These are phyloP conservation scores for Pseudopodoces humilis DNA, from an alignment of 2,113 vertebrate genomes.

Conservation along the genomic window DNA sequence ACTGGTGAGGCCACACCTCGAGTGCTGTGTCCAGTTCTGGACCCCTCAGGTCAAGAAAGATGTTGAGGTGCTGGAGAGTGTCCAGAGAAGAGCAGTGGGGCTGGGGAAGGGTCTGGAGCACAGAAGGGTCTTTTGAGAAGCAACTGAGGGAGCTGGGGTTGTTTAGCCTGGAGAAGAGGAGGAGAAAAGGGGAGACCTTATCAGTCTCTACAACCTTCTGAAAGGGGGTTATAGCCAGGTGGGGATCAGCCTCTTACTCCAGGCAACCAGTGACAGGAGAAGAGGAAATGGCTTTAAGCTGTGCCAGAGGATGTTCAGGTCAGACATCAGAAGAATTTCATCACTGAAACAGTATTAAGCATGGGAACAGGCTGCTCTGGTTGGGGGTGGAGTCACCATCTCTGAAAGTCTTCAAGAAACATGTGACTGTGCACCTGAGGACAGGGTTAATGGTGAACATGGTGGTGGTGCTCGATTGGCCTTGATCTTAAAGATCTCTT, in stretches of 20 bases:
- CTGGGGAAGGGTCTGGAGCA: neutral
- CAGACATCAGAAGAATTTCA: neutral
- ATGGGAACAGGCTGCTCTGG: neutral
- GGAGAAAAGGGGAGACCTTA: neutral
- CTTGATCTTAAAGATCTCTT: neutral
- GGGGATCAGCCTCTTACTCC: neutral
- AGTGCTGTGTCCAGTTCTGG: accelerated
- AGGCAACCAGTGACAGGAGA: neutral
- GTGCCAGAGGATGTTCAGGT: neutral
- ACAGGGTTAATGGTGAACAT: neutral
- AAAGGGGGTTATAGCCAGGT: no score
- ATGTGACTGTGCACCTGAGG: neutral
- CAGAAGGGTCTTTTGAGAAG: accelerated
- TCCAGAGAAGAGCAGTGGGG: neutral
- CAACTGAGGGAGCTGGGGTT: neutral
- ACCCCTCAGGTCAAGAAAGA: neutral
- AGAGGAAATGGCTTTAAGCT: neutral
- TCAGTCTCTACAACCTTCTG: neutral
- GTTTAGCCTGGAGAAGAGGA: neutral
- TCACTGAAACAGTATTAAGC: neutral
- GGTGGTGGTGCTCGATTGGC: neutral
- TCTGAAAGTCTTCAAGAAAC: neutral
- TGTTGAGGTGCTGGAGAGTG: neutral
- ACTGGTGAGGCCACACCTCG: neutral
- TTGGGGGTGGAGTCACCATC: neutral